phyloP scores from a whole-genome alignment of 2,113 vertebrate species.

The Melanerpes formicivorus region DNA sequence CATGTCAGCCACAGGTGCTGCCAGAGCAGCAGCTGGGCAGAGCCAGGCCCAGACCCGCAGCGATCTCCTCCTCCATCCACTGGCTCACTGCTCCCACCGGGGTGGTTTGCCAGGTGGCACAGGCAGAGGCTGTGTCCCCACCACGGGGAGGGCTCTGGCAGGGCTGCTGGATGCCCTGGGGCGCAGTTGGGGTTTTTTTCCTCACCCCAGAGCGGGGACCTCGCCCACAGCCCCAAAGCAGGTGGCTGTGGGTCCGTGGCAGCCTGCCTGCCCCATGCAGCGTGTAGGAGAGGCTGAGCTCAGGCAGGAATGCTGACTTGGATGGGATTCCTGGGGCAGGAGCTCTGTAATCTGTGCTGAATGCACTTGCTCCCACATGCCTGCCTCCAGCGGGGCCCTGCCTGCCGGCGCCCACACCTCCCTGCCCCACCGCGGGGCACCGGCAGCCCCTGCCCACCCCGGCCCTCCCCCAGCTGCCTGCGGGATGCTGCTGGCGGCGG shows the following conservation, averaged over 20 bases:
- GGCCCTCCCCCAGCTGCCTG: background rate
- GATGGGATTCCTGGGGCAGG: constrained; percentile 55
- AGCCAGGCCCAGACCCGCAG: background rate
- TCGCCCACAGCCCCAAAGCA: background rate
- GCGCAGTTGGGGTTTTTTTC: background rate
- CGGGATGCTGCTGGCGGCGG: background rate
- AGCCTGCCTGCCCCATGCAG: background rate
- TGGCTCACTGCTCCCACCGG: fast-evolving
- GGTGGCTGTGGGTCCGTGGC: background rate
- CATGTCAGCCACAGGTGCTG: fast-evolving
- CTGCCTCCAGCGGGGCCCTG: background rate
- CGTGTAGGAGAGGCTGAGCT: constrained; percentile 45
- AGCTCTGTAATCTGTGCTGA: constrained; percentile 52
- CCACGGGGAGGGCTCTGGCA: background rate
- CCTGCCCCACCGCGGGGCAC: background rate
- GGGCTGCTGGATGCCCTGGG: background rate
- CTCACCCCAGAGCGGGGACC: background rate
- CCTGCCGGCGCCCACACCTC: constrained; percentile 22
- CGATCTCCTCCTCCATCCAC: fast-evolving
- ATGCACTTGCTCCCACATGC: constrained; percentile 65
- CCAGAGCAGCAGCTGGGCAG: background rate
- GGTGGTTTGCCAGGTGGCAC: fast-evolving
- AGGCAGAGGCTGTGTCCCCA: fast-evolving
- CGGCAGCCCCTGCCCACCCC: background rate
- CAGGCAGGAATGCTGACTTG: constrained; percentile 55